Evolutionary conservation across 1,140 invertebrate genomes (phyloP).

Genomic region (Cyrtorhinus lividipennis): DNA sequence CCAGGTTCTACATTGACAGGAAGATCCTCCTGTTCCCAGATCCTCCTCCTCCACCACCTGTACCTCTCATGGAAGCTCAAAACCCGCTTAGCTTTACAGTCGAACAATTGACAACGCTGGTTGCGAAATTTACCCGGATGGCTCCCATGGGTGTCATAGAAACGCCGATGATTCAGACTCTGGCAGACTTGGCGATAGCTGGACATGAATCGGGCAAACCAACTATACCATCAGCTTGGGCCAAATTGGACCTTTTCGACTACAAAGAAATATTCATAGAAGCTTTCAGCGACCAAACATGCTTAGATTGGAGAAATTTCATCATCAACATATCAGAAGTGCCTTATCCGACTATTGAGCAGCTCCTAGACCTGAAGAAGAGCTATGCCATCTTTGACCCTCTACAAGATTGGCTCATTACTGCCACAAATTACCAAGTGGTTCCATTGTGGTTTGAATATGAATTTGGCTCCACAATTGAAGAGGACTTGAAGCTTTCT

Average conservation of each 20-base stretch:
- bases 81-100: slow-evolving; percentile 33
- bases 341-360: slow-evolving; percentile 33
- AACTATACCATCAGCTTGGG: slow-evolving; percentile 37
- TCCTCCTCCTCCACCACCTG: slow-evolving; percentile 10
- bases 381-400: slow-evolving; percentile 33
- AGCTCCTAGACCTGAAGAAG: slow-evolving; percentile 34
- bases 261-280: slow-evolving; percentile 32
- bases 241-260: slow-evolving; percentile 32
- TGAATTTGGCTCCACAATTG: slow-evolving; percentile 27
- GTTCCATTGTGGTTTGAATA: slow-evolving; percentile 40
- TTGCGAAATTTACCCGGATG: slow-evolving; percentile 34
- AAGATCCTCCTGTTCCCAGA: slow-evolving; percentile 13
- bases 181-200: slow-evolving; percentile 28
- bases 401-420: slow-evolving; percentile 31
- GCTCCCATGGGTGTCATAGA: slow-evolving; percentile 36
- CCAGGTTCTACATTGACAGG: slow-evolving; percentile 29
- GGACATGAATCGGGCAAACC: slow-evolving; percentile 33
- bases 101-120: slow-evolving; percentile 34
- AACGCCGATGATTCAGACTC: slow-evolving; percentile 6
- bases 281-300: slow-evolving; percentile 35
- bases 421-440: slow-evolving; percentile 28
- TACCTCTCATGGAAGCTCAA: slow-evolving; percentile 24
- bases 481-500: slow-evolving; percentile 28
- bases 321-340: slow-evolving; percentile 40
- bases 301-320: slow-evolving; percentile 45